phyloP scores from a whole-genome alignment of 2,888 invertebrate genomes.

The Hetaerina titia region DNA sequence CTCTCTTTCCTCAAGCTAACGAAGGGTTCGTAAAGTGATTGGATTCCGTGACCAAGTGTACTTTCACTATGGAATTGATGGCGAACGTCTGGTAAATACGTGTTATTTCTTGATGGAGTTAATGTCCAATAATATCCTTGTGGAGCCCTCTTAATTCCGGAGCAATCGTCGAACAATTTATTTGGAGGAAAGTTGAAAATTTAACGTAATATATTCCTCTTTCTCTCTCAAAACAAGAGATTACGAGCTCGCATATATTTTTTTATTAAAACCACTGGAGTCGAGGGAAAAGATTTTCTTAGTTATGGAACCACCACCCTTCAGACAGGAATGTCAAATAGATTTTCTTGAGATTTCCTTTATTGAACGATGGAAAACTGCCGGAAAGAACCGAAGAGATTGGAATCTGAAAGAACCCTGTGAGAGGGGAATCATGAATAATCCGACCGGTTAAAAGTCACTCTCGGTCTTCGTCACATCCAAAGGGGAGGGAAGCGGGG shows the following conservation, averaged over 20 bases:
- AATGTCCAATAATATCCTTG: slow-evolving; percentile 16
- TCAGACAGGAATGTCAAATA: background rate
- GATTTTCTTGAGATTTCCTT: background rate
- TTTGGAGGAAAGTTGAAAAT: background rate
- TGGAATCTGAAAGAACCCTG: background rate
- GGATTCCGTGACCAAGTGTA: slow-evolving; percentile 23
- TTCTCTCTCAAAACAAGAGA: background rate
- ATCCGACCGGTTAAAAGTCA: background rate
- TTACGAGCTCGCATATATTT: background rate
- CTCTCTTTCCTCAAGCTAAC: background rate
- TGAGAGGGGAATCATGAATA: background rate
- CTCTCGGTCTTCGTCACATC: background rate
- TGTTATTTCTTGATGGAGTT: slow-evolving; percentile 32
- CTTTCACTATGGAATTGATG: slow-evolving; percentile 31
- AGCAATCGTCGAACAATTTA: background rate
- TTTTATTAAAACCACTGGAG: background rate
- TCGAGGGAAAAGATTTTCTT: background rate
- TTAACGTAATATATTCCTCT: background rate
- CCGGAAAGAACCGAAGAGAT: background rate
- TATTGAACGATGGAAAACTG: background rate
- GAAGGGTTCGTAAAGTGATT: slow-evolving; percentile 32
- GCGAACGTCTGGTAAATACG: background rate
- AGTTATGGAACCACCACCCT: background rate
- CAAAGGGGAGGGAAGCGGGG: background rate
- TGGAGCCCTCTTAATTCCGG: background rate